Base-by-base conservation (phyloP, 64 coral and sea anemone genomes). In the Astreopora myriophthalma region DNA sequence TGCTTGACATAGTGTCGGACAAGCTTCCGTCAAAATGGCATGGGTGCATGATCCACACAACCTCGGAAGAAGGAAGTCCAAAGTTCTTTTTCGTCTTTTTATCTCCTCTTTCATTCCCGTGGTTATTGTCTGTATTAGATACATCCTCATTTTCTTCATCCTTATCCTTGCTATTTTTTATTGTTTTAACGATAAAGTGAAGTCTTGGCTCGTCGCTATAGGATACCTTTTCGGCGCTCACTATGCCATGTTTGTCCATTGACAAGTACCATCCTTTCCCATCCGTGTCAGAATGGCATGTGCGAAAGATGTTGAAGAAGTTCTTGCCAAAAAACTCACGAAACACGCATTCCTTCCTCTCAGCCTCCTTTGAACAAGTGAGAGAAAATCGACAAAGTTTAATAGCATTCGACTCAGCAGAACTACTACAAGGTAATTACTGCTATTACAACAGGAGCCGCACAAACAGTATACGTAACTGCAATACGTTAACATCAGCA, bases 251-350 rank as follows among this genome's bases (percentile, higher is more conserved):
- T 5, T 96, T 65, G 27, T 94, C 85, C 22, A 96, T 89, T 38
- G 95, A 94, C 31, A 96, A 79, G 65, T 96, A 96, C 95, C 95
- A 96, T 5, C 95, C 95, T 35, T 76, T 74, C 2, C 95, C 91
- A 11, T 94, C 66, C 2, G 44, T 69, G 31, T 96, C 91, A 46
- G 95, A 90, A 36, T 96, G 92, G 35, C 95, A 96, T 0, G 95
- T 96, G 39, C 95, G 95, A 65, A 96, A 90, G 23, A 96, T 58
- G 49, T 87, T 94, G 91, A 84, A 96, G 36, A 96, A 96, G 40
- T 96, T 96, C 74, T 88, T 96, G 6, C 95, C 95, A n/a, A 94
- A 84, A 69, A 94, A 96, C 66, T 96, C 95, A 48, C 91, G 79
- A 29, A 96, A 89, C 19, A 96, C 95, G 37, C 95, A 96, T 91